A percentile compares a stretch with the other conserved stretches of the same genome.
These are phyloP conservation scores for Pterocles orientalis DNA, from an alignment of 2,113 vertebrate genomes.

Conservation along the genomic window DNA sequence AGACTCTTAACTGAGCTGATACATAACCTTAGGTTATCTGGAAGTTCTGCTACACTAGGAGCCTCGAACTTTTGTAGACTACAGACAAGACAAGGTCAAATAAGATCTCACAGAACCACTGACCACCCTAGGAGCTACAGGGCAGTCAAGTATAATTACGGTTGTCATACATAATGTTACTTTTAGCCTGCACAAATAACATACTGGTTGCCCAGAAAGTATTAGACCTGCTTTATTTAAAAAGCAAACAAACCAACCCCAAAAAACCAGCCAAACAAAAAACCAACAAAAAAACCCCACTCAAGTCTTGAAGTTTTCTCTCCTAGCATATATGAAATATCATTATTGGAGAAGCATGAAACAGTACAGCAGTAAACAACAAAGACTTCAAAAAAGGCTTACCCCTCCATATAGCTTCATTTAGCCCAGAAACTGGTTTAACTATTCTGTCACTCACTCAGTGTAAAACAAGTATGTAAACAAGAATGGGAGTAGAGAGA, in stretches of 20 bases:
- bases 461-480: background rate
- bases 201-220: background rate
- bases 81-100: background rate
- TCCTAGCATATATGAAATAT: background rate
- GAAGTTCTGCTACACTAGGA: background rate
- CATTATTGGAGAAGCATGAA: background rate
- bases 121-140: background rate
- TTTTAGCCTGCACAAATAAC: background rate
- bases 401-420: background rate
- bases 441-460: background rate
- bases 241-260: background rate
- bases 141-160: background rate
- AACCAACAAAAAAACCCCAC: fast-evolving
- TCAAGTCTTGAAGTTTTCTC: background rate
- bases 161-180: background rate
- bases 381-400: background rate
- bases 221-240: background rate
- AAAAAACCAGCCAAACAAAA: background rate
- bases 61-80: background rate
- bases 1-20: background rate
- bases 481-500: background rate
- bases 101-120: background rate
- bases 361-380: background rate
- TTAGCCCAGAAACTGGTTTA: background rate
- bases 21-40: background rate